These are phyloP conservation scores for Callospermophilus lateralis DNA, from an alignment of 2,113 vertebrate genomes.

Conservation along the genomic window DNA sequence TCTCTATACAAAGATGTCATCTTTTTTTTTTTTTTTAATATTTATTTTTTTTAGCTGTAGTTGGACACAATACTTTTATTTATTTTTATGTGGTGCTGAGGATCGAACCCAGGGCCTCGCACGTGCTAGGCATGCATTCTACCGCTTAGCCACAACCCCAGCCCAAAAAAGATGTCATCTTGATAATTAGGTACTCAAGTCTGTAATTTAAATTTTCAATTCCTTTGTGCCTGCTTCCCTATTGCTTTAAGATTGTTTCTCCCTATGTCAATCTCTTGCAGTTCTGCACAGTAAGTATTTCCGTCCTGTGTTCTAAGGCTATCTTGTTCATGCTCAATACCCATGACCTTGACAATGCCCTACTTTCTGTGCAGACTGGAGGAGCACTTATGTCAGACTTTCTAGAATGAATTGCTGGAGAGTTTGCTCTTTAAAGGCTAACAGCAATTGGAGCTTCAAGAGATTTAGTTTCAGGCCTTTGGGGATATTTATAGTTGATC, in stretches of 20 bases:
- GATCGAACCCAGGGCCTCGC: no score
- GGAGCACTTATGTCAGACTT: neutral
- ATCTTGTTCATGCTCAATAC: neutral
- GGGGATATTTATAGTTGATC: slow-evolving; percentile 46
- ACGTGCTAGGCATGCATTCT: no score
- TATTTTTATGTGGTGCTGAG: no score
- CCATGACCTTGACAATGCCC: neutral
- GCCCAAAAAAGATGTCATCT: neutral
- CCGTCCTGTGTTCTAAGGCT: neutral
- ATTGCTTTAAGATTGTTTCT: neutral
- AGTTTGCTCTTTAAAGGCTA: neutral
- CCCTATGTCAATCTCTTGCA: neutral
- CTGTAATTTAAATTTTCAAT: neutral
- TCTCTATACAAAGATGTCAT: neutral
- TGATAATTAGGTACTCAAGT: neutral
- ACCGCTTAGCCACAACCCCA: no score
- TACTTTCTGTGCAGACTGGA: neutral
- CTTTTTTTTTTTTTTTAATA: neutral
- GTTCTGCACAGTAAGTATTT: neutral
- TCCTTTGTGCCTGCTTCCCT: neutral
- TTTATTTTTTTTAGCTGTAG: no score
- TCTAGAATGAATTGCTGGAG: neutral
- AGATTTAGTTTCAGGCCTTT: neutral
- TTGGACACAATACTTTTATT: no score
- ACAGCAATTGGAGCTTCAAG: neutral